phyloP scores from a whole-genome alignment of 2,113 vertebrate species.

The Salvelinus fontinalis region DNA sequence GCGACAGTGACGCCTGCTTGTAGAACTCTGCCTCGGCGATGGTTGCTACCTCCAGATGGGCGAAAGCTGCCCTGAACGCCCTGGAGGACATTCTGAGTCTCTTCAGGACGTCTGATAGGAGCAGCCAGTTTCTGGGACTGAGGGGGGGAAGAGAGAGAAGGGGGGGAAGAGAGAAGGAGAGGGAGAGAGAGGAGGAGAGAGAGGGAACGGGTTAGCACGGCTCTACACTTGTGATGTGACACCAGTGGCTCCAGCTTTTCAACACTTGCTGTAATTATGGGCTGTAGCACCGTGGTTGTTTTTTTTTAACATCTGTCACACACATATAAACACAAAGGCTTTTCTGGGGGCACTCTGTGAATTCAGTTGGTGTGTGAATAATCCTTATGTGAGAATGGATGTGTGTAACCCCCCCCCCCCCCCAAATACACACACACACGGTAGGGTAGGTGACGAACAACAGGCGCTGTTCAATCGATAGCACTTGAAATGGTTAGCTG shows the following conservation, averaged over 20 bases:
- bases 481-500: constrained; percentile 42
- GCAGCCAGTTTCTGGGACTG: constrained; percentile 88
- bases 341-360: neutral
- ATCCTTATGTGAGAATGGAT: neutral
- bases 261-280: neutral
- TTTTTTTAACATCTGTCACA: neutral
- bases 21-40: constrained; percentile 86
- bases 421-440: constrained; percentile 22
- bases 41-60: constrained; percentile 82
- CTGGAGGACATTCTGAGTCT: constrained; percentile 84
- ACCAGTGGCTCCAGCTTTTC: neutral
- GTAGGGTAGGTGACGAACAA: neutral
- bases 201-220: neutral
- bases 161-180: neutral
- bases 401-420: constrained; percentile 14
- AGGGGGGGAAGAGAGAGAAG: neutral
- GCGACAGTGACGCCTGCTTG: constrained; percentile 85
- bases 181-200: too few species aligned
- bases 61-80: constrained; percentile 82
- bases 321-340: constrained; percentile 7
- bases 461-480: constrained; percentile 48
- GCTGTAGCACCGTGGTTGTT: neutral
- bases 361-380: neutral
- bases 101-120: constrained; percentile 85
- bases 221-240: neutral